Conservation (phyloP, 2,113 vertebrate species). For the Empidonax traillii region DNA sequence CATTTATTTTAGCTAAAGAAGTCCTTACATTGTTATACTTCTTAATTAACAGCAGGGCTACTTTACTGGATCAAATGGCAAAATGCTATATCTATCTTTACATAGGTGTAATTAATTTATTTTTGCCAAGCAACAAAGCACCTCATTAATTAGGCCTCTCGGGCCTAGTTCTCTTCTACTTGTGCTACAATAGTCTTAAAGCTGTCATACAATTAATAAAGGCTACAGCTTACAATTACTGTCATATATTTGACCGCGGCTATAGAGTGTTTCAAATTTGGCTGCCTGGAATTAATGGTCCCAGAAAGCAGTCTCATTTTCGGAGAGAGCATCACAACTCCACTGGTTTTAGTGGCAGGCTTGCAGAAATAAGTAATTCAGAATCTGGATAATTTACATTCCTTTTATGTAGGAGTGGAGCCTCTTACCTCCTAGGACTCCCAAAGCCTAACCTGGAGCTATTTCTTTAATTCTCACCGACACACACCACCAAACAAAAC, state of each 20-base stretch:
- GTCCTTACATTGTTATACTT: neutral
- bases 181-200: neutral
- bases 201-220: constrained; percentile 2
- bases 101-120: neutral
- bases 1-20: neutral
- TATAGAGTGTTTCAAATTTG: neutral
- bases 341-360: neutral
- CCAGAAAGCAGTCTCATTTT: neutral
- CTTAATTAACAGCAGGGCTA: neutral
- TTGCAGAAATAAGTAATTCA: neutral
- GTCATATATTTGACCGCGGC: neutral
- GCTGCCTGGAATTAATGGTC: neutral
- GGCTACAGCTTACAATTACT: neutral
- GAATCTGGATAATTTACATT: neutral
- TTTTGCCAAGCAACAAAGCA: constrained; percentile 20
- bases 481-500: neutral
- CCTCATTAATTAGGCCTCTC: constrained; percentile 13
- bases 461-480: neutral
- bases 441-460: neutral
- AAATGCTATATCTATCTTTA: neutral
- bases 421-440: neutral
- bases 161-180: neutral
- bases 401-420: neutral
- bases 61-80: neutral
- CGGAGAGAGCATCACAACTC: neutral